Evolutionary conservation across 2,797 vertebrate species (phyloP), one percentile per base, ranked within the genome.

Genomic region (Cuculus canorus): DNA sequence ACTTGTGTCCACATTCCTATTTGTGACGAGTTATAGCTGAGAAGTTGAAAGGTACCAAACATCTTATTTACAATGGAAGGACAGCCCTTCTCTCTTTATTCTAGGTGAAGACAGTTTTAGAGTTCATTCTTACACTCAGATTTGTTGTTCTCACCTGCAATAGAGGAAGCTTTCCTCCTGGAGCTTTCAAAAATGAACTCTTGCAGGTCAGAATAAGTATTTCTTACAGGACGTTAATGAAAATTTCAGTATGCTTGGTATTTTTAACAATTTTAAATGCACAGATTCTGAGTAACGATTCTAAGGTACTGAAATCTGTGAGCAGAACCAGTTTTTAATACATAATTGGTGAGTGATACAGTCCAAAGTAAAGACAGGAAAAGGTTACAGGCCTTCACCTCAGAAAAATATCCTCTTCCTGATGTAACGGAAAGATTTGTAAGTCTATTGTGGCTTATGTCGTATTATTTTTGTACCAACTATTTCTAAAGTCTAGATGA

Each of bases 401-500:
- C 23, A 91, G 79, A 79, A 86, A 76, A 79, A 94, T 39, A 75
- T 45, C 53, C 72, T 52, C 41, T 91, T 52, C n/a, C n/a, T 59
- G 61, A 92, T 92, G 47, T 89, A 90, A 95, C 3, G 79, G 81
- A 87, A 93, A 87, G 90, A 94, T 90, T 35, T 82, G 59, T 86
- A 92, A 79, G 73, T 91, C 81, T 86, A 69, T 93, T 63, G 73
- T 82, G 84, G 60, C 88, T 96, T 81, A 57, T 72, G 81, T 68
- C 87, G 81, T 94, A 91, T 86, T 93, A 93, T 95, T 97, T 94
- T 82, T 59, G 79, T 52, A 54, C 79, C 93, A 90, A 88, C 87
- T 92, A 90, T 95, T 96, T 94, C 78, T 88, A 72, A 97, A 96
- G 84, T 91, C 91, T 88, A 93, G 77, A 91, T 77, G 83, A 96